Evolutionary conservation across 2,113 vertebrate genomes (phyloP), one percentile per base, ranked within the genome.

Genomic region (Diphyllodes magnificus): DNA sequence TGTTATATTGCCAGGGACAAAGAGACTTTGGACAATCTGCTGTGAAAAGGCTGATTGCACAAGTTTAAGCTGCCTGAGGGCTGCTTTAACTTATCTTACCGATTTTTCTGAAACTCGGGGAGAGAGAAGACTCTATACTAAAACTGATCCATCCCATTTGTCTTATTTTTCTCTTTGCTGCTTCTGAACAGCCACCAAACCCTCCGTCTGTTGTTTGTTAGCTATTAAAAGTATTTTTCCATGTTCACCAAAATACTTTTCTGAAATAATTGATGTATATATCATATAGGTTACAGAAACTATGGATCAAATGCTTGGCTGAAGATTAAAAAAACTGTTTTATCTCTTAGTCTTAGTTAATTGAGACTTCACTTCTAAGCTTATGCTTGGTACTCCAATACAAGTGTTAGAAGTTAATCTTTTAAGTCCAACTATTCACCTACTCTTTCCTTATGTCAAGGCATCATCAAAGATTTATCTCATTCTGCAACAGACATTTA

Each of bases 341-440:
- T 79, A 92, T 47, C 20, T 70, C 45, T 50, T 63, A 54, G 27
- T 57, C 51, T 79, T 78, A 64, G 13, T 93, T 91, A 82, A 82
- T 47, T 89, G 63, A 83, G 76, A 88, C 25, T 47, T 90, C 59
- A 73, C 30, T 81, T 90, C 60, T 80, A 85, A 88, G 75, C 35
- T 90, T 49, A 70, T 65, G 21, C 33, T 85, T 82, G 27, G 33
- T 82, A 76, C 65, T 85, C 40, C 78, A 65, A 22, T 57, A 33
- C 56, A 69, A 87, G 53, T 92, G 66, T 90, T 86, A 94, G 42
- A 90, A 96, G 45, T 86, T 90, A 96, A 94, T 86, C 82, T 68
- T 90, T 87, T 93, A 94, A 93, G 53, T 85, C n/a, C 69, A 57
- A 69, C 73, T 87, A 24, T 92, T 86, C 76, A 85, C 79, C 82